These are phyloP conservation scores for Heterodera schachtii DNA, from an alignment of 1,140 invertebrate genomes.

Conservation along the genomic window DNA sequence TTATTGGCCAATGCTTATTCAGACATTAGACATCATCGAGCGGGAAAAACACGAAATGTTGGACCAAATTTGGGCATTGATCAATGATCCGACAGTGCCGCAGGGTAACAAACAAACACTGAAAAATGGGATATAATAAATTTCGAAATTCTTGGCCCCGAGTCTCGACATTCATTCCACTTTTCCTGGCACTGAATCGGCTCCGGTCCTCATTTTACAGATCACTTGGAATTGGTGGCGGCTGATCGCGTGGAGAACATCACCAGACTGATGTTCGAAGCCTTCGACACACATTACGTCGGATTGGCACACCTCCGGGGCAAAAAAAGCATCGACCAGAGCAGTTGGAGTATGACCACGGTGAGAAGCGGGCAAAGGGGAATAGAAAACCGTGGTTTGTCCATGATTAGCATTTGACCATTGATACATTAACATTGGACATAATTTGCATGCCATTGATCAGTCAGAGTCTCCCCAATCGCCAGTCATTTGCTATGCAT, in stretches of 20 bases:
- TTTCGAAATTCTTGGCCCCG: too few species aligned
- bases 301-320: conserved; percentile 38
- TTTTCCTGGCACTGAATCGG: too few species aligned
- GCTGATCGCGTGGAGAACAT: conserved; percentile 59
- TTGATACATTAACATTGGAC: not conserved
- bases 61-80: conserved; percentile 39
- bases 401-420: not conserved
- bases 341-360: conserved; percentile 64
- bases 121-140: not conserved
- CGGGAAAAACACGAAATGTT: conserved; percentile 46
- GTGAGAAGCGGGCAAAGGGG: not conserved
- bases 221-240: conserved; percentile 41
- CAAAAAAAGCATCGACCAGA: conserved; percentile 29
- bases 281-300: conserved; percentile 65
- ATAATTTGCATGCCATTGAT: not conserved
- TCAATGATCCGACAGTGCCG: conserved; percentile 37
- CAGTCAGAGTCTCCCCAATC: not conserved
- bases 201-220: not conserved
- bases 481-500: not conserved
- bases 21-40: conserved; percentile 43
- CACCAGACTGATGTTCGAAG: conserved; percentile 61
- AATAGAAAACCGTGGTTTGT: not conserved
- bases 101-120: not conserved
- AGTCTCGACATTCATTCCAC: too few species aligned
- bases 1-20: too few species aligned